phyloP scores from a whole-genome alignment of 2,113 vertebrate genomes.

The Protobothrops flavoviridis region DNA sequence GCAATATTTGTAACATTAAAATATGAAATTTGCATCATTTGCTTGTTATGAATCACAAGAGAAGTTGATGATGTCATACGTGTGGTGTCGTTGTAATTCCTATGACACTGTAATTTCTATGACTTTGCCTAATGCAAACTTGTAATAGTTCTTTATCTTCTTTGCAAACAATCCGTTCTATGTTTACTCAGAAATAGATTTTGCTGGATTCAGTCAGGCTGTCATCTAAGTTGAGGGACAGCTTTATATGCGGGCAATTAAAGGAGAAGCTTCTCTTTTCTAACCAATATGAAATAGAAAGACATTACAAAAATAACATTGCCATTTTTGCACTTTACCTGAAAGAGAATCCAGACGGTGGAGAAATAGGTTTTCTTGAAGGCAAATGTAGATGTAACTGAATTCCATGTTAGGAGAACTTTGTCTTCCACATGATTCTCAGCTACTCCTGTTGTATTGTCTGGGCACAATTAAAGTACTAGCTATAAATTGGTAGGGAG shows the following conservation, averaged over 20 bases:
- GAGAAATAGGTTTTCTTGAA: neutral
- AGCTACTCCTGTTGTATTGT: neutral
- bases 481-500: neutral
- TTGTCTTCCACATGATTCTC: neutral
- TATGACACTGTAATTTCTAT: neutral
- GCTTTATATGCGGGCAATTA: neutral
- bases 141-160: neutral
- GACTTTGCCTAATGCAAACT: neutral
- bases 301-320: neutral
- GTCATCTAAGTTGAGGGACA: neutral
- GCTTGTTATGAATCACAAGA: neutral
- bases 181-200: neutral
- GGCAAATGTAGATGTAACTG: neutral
- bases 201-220: neutral
- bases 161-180: neutral
- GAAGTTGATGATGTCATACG: neutral
- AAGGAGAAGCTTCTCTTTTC: neutral
- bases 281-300: neutral
- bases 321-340: neutral
- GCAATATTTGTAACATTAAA: neutral
- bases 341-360: neutral
- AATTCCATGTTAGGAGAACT: neutral
- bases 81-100: neutral
- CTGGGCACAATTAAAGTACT: neutral
- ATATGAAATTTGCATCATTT: neutral